phyloP scores from a whole-genome alignment of 2,888 invertebrate genomes.

The Drosophila melanocephala region DNA sequence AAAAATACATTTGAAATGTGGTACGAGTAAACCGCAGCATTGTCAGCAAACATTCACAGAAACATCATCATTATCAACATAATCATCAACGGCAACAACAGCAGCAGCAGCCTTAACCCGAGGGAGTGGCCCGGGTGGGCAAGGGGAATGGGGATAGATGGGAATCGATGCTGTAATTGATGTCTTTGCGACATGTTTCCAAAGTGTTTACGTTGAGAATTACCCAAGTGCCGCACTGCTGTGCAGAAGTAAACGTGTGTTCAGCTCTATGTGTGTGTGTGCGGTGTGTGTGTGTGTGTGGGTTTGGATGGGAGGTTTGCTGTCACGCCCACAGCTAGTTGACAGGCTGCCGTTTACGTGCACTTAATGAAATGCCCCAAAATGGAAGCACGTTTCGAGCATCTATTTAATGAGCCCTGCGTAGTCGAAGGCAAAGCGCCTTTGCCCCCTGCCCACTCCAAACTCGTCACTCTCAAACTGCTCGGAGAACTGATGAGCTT shows the following conservation, averaged over 20 bases:
- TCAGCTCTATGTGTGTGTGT: slow-evolving; percentile 4
- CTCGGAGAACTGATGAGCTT: slow-evolving; percentile 25
- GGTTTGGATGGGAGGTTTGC: neutral
- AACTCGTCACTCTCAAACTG: slow-evolving; percentile 10
- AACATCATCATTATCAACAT: slow-evolving; percentile 70
- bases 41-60: slow-evolving; percentile 75
- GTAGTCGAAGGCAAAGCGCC: slow-evolving; percentile 44
- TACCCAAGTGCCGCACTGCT: slow-evolving; percentile 70
- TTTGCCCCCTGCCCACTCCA: neutral
- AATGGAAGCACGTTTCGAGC: slow-evolving; percentile 79
- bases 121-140: slow-evolving; percentile 18
- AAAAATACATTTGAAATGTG: slow-evolving; percentile 76
- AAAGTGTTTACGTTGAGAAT: slow-evolving; percentile 80
- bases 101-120: slow-evolving; percentile 13
- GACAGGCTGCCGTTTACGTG: slow-evolving; percentile 77
- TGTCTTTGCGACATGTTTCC: slow-evolving; percentile 84
- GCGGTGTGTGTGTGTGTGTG: slow-evolving; percentile 10
- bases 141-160: slow-evolving; percentile 2
- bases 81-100: slow-evolving; percentile 32
- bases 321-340: slow-evolving; percentile 70
- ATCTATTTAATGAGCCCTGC: slow-evolving; percentile 80
- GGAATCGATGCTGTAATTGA: slow-evolving; percentile 82
- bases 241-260: slow-evolving; percentile 35
- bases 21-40: slow-evolving; percentile 68
- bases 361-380: slow-evolving; percentile 81